A percentile compares a stretch with the other conserved stretches of the same genome.
These are phyloP conservation scores for Octonoba sinensis DNA, from an alignment of 2,888 invertebrate genomes.

Conservation along the genomic window DNA sequence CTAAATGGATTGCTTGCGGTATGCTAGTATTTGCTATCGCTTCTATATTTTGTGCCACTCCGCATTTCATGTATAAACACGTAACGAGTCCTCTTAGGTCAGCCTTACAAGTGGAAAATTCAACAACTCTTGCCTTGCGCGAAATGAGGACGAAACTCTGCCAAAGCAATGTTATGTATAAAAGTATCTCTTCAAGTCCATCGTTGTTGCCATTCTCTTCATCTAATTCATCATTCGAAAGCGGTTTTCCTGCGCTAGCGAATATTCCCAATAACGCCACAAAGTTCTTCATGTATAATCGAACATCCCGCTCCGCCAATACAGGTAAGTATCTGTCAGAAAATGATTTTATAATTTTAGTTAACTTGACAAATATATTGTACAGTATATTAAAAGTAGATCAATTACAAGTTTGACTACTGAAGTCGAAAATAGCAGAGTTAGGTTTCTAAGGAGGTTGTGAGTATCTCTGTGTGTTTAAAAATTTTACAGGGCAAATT, in stretches of 20 bases:
- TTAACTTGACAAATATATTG: too few relatives aligned
- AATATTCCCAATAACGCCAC: slow-evolving; percentile 27
- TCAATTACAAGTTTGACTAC: too few relatives aligned
- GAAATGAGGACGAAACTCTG: slow-evolving; percentile 66
- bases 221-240: slow-evolving; percentile 14
- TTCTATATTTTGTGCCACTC: slow-evolving; percentile 87
- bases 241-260: slow-evolving; percentile 1
- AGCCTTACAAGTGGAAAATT: slow-evolving; percentile 57
- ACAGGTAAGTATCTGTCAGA: slow-evolving; percentile 28
- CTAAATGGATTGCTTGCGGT: slow-evolving; percentile 93
- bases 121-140: slow-evolving; percentile 50
- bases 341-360: neutral
- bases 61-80: slow-evolving; percentile 85
- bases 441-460: too few relatives aligned
- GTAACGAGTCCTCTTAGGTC: slow-evolving; percentile 83
- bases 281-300: slow-evolving; percentile 40
- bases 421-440: too few relatives aligned
- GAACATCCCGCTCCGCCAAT: slow-evolving; percentile 39
- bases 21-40: slow-evolving; percentile 90
- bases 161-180: slow-evolving; percentile 29
- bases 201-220: slow-evolving; percentile 21
- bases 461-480: too few relatives aligned
- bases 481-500: too few relatives aligned
- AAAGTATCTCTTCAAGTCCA: slow-evolving; percentile 7
- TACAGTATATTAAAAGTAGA: too few relatives aligned